These are phyloP conservation scores for Poeciliopsis gracilis DNA, from an alignment of 2,797 vertebrate species.

Conservation along the genomic window DNA sequence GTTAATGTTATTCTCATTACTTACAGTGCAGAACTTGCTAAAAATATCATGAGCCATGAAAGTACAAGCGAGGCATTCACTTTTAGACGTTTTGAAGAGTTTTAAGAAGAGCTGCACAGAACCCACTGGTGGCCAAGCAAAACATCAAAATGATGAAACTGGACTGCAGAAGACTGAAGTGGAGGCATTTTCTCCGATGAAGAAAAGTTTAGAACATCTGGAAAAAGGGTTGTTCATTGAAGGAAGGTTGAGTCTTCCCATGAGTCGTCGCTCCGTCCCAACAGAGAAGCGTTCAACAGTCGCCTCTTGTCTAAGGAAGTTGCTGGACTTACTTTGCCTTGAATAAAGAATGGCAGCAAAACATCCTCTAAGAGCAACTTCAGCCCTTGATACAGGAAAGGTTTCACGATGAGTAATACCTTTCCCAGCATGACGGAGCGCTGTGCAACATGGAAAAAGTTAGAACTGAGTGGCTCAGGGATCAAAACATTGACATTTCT, in stretches of 20 bases:
- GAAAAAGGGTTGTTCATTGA: neutral
- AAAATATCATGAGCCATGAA: neutral
- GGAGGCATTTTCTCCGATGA: neutral
- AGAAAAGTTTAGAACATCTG: neutral
- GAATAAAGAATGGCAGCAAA: no score
- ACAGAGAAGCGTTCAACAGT: neutral
- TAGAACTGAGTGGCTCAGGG: neutral
- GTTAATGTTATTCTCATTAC: neutral
- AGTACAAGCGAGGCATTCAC: neutral
- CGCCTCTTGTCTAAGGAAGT: neutral
- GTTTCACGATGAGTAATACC: neutral
- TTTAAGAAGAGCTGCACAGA: neutral
- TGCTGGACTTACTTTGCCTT: neutral
- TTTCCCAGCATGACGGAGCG: neutral
- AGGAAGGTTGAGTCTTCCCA: neutral
- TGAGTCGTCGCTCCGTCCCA: neutral
- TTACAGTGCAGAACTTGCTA: neutral
- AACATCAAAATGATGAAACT: neutral
- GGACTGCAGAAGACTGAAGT: neutral
- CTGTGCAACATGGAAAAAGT: neutral
- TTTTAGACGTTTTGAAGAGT: neutral
- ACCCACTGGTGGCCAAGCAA: neutral
- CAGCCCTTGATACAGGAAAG: neutral
- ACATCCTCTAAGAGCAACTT: neutral
- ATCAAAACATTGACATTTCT: neutral